Conservation (phyloP, 2,888 invertebrate genomes). For the Dromius quadrimaculatus region DNA sequence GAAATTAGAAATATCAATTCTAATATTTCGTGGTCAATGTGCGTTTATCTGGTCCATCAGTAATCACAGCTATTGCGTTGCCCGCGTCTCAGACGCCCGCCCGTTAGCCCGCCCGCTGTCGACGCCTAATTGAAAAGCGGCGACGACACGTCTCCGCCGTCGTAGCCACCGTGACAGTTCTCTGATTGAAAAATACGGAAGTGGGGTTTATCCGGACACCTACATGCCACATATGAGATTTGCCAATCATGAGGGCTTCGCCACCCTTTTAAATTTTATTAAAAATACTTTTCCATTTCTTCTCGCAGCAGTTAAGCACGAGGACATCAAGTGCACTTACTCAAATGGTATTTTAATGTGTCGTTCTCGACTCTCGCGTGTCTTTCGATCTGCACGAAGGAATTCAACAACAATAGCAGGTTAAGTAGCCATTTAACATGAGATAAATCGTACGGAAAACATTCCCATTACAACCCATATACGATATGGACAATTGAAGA, state of each 20-base stretch:
- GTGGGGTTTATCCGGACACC: constrained; percentile 54
- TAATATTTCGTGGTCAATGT: constrained; percentile 58
- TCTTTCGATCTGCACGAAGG: neutral
- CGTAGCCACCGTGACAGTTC: constrained; percentile 32
- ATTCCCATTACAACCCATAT: constrained; percentile 32
- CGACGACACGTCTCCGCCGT: constrained; percentile 55
- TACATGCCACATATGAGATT: constrained; percentile 11
- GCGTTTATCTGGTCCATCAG: constrained; percentile 63
- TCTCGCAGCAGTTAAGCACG: too few relatives aligned
- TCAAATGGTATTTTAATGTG: constrained; percentile 22
- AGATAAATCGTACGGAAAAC: constrained; percentile 29
- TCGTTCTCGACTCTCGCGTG: neutral
- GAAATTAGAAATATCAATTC: constrained; percentile 63
- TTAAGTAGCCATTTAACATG: constrained; percentile 24
- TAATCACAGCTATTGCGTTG: constrained; percentile 58
- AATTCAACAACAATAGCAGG: constrained; percentile 35
- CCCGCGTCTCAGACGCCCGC: neutral
- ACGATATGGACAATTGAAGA: constrained; percentile 40
- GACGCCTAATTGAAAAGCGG: constrained; percentile 60
- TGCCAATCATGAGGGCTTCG: neutral
- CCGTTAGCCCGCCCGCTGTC: constrained; percentile 19
- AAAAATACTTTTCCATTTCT: neutral
- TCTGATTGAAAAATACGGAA: constrained; percentile 75
- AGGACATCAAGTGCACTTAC: constrained; percentile 15
- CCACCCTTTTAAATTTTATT: neutral